Evolutionary conservation across 2,113 vertebrate genomes (phyloP), one percentile per base, ranked within the genome.

Genomic region (Mastomys coucha): DNA sequence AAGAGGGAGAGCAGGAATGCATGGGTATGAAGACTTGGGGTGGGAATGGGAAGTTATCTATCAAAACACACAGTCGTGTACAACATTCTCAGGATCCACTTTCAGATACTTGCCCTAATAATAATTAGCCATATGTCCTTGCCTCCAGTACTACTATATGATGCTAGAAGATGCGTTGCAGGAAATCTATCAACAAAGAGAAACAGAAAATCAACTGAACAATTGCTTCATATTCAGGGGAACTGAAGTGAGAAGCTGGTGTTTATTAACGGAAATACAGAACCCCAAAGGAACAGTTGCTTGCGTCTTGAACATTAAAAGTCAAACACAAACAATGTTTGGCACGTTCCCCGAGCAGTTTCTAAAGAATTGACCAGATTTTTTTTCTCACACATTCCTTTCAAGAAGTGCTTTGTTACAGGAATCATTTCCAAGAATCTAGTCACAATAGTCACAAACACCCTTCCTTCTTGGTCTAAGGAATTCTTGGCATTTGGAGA

Each of bases 331-430:
- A 73, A 42, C 42, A 53, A 60, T 10, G 81, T 56, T 60, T 63
- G 3, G 6, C 11, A 16, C 3, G n/a, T 36, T 49, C 92, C 31
- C 20, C 1, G n/a, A 75, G 51, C 56, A 24, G 36, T 49, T 91
- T 75, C 70, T 75, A 92, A 65, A 92, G 39, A 60, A 67, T 1
- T 80, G 60, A 78, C 24, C 20, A 9, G 49, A 36, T 81, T 91
- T 80, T 91, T 72, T 53, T 85, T 76, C 33, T 56, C 51, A 87
- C 33, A 33, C 72, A 22, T 80, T 93, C 51, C 56, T 93, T 95
- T 88, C 28, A 33, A 78, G 81, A 91, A 33, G 8, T 63, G 31
- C 45, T 91, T 92, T 91, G 86, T 78, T 85, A 13, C 19, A 17
- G 31, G n/a, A 9, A 84, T 49, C 24, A 33, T 89, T 89, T 97